Conservation (phyloP, 1,140 invertebrate genomes). For the Drosophila suzukii region DNA sequence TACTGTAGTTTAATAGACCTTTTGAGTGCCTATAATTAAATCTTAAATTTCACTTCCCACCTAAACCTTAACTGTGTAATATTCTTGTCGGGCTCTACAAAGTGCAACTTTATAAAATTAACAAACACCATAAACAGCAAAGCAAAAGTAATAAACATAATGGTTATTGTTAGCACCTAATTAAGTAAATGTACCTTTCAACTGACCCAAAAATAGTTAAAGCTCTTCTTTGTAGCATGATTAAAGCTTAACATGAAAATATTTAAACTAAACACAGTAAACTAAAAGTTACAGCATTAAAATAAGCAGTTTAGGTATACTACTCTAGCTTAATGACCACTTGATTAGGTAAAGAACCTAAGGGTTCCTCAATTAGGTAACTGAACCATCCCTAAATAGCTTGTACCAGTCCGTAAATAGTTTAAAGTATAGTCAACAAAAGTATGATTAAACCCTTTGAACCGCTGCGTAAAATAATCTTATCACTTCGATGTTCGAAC, state of each 20-base stretch:
- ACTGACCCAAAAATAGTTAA: background rate
- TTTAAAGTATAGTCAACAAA: background rate
- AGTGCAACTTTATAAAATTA: background rate
- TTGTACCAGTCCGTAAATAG: background rate
- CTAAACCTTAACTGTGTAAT: background rate
- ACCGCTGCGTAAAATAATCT: slow-evolving; percentile 6
- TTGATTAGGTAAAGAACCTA: background rate
- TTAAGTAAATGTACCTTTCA: background rate
- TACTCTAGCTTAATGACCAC: background rate
- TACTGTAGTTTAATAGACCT: too few species aligned
- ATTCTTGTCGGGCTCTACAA: background rate
- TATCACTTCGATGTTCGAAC: slow-evolving; percentile 14
- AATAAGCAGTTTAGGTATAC: background rate
- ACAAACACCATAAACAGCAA: background rate
- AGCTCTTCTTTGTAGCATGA: background rate
- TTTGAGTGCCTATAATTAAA: background rate
- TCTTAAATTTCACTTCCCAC: background rate
- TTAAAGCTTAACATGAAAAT: background rate
- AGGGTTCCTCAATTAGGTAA: background rate
- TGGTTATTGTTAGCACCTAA: background rate
- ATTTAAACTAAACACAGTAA: background rate
- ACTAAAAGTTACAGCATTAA: background rate
- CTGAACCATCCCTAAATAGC: background rate
- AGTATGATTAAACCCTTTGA: slow-evolving; percentile 17
- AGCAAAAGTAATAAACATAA: background rate